Evolutionary conservation across 2,797 vertebrate genomes (phyloP), one percentile per base, ranked within the genome.

Genomic region (Cygnus olor): DNA sequence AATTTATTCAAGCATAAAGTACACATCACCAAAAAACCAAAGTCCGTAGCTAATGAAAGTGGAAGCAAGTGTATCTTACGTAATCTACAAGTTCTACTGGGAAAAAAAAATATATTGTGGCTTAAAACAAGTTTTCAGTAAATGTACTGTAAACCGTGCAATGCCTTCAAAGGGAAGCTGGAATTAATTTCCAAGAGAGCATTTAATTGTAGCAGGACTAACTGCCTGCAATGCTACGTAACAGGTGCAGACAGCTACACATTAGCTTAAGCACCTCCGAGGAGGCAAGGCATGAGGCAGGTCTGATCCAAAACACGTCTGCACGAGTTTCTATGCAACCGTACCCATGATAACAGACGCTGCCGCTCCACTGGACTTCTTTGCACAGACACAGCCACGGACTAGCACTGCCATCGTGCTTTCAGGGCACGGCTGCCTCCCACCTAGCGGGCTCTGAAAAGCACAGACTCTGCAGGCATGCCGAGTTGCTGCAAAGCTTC

Each of bases 241-340:
- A 56, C 30, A 81, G 58, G 66, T 58, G 88, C 58, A 88, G 91
- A 90, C 90, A 91, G 93, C 76, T 87, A 66, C 69, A 18, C 47
- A 77, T 60, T 74, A 92, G 47, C 34, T 72, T 79, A 86, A 94
- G 51, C 47, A 81, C 9, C 14, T 73, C 63, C 47, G 61, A 27
- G 36, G 40, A 83, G 69, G 54, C 20, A 45, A 89, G 56, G 77
- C 60, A 22, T 63, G 42, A 94, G 63, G 66, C 20, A 70, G 27
- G 19, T 84, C 83, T 58, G 38, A 64, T 72, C 68, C 93, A 91
- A 88, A 81, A 72, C 73, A 70, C 5, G 0, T 3, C 32, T 60
- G 22, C 94, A 63, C 24, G 73, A 56, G 73, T 84, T 91, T 51
- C 93, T 10, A 9, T 19, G 63, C 88, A 81, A 56, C 73, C 1